Evolutionary conservation across 2,888 invertebrate genomes (phyloP), one percentile per base, ranked within the genome.

Genomic region (Tridacna gigas): DNA sequence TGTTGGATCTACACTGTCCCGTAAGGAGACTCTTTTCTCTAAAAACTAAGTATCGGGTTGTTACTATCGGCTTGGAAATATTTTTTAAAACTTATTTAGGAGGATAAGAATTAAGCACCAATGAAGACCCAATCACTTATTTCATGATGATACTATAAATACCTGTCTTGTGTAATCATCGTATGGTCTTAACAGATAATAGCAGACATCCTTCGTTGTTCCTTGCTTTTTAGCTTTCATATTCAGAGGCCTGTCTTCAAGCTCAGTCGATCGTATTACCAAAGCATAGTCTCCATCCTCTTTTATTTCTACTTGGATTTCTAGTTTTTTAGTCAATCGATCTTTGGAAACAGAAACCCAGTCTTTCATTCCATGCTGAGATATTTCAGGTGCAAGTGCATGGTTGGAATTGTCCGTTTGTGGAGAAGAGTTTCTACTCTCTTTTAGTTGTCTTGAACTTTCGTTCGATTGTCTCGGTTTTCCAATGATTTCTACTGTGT

Each of bases 401-500:
- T 37, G 37, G 2, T 37, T 37, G 2, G 7, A 37, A 15, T 15
- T 20, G 37, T 37, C 7, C 20, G 9, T 56, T 56, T 56, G 56
- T 15, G 1, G 56, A 15, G 18, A 3, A 20, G 56, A 56, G 20
- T 56, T 56, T 56, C 9, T 56, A 3, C 20, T 11, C 2, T 56
- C 20, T 15, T 3, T 56, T 20, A 56, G 15, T 4, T 37, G 37
- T 37, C 37, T 37, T 4, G 37, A 37, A 15, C 3, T 11, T 20
- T 3, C 11, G 5, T 20, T 56, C 3, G 9, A 15, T 20, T 20
- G 15, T 56, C 20, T 20, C 9, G 56, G 56, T 66, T 20, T 56
- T n/a, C 9, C 26, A n/a, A 82, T 25, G 12, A 85, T 74, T n/a
- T 85, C 85, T 22, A 74, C 82, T 25, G 80, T 63, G 37, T 80